These are phyloP conservation scores for Thelaira solivaga DNA, from an alignment of 2,888 invertebrate genomes.

Conservation along the genomic window DNA sequence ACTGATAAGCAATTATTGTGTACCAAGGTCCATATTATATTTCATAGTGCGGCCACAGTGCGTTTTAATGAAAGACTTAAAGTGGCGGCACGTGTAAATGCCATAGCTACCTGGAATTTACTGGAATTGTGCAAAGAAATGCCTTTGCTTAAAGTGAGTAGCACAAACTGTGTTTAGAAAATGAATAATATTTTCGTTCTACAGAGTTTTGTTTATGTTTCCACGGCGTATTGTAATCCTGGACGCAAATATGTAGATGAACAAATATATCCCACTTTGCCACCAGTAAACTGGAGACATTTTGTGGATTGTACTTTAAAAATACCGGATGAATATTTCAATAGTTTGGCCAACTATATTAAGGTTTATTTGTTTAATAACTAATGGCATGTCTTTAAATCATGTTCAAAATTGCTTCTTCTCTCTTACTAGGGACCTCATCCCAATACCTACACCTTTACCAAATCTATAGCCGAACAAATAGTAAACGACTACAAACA, in stretches of 20 bases:
- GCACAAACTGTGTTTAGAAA: too few relatives aligned
- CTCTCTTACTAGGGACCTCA: slow-evolving; percentile 81
- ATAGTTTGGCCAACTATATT: slow-evolving; percentile 79
- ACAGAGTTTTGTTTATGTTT: slow-evolving; percentile 91
- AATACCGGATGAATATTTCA: slow-evolving; percentile 81
- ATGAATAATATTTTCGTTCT: too few relatives aligned
- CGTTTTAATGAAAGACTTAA: slow-evolving; percentile 94
- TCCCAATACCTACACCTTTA: slow-evolving; percentile 97
- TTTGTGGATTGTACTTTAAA: slow-evolving; percentile 81
- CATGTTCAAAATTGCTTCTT: not conserved
- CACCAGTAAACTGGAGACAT: slow-evolving; percentile 79
- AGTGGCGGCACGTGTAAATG: slow-evolving; percentile 91
- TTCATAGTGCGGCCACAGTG: slow-evolving; percentile 97
- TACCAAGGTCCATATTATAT: slow-evolving; percentile 87
- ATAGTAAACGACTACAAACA: slow-evolving; percentile 85
- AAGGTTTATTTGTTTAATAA: slow-evolving; percentile 76
- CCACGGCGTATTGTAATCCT: slow-evolving; percentile 97
- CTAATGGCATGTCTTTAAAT: not conserved
- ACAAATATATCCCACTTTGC: slow-evolving; percentile 85
- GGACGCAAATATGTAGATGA: slow-evolving; percentile 89
- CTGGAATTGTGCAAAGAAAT: slow-evolving; percentile 90
- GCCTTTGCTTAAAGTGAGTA: slow-evolving; percentile 83
- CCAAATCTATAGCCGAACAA: slow-evolving; percentile 95
- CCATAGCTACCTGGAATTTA: slow-evolving; percentile 90
- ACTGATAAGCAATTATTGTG: slow-evolving; percentile 81